These are phyloP conservation scores for Urocolius indicus DNA, from an alignment of 2,113 vertebrate genomes.

Conservation along the genomic window DNA sequence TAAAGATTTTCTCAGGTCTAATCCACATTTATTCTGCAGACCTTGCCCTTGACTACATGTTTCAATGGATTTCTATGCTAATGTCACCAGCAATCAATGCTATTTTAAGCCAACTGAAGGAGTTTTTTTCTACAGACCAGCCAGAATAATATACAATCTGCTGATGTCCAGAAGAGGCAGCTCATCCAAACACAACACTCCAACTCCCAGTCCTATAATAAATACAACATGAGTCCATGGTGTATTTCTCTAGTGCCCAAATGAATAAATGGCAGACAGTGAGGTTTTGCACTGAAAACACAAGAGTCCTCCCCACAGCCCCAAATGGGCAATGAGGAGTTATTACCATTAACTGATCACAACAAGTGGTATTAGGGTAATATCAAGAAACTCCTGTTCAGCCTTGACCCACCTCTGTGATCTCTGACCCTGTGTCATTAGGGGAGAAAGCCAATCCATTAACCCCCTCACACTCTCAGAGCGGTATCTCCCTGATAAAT, in stretches of 20 bases:
- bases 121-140: neutral
- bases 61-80: neutral
- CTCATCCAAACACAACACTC: conserved; percentile 19
- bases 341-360: neutral
- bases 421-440: neutral
- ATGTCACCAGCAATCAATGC: neutral
- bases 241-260: neutral
- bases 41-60: neutral
- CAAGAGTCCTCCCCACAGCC: neutral
- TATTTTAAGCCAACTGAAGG: neutral
- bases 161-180: neutral
- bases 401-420: neutral
- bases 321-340: neutral
- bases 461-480: neutral
- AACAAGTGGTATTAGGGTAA: neutral
- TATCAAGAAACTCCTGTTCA: neutral
- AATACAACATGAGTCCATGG: fast-evolving
- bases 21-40: neutral
- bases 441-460: neutral
- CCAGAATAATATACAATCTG: neutral
- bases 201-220: neutral
- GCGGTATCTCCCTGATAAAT: neutral
- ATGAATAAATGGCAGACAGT: neutral
- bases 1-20: neutral
- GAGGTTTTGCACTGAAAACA: neutral